phyloP scores from a whole-genome alignment of 1,140 invertebrate genomes.

The Ips typographus region DNA sequence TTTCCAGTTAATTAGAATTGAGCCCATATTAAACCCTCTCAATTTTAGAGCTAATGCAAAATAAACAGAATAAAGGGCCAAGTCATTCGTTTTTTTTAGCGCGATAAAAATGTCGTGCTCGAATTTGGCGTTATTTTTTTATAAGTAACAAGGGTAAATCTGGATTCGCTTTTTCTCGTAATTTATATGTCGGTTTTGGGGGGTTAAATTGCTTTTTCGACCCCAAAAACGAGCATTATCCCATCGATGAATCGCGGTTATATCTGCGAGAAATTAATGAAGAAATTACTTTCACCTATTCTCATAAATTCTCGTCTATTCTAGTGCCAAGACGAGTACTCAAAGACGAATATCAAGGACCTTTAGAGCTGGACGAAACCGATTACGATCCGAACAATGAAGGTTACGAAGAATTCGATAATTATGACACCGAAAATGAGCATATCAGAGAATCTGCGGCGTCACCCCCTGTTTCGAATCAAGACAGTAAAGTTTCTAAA shows the following conservation, averaged over 20 bases:
- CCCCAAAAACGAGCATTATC: neutral
- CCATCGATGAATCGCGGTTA: neutral
- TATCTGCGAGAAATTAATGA: neutral
- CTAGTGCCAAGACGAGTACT: slow-evolving; percentile 81
- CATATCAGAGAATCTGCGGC: slow-evolving; percentile 49
- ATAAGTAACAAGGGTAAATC: slow-evolving; percentile 3
- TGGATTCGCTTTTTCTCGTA: neutral
- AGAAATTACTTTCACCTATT: neutral
- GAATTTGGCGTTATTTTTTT: neutral
- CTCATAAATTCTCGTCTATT: slow-evolving; percentile 3
- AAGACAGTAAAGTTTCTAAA: slow-evolving; percentile 27
- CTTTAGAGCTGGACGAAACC: slow-evolving; percentile 70
- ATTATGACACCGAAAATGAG: slow-evolving; percentile 55
- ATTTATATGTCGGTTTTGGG: neutral
- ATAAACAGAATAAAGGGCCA: neutral
- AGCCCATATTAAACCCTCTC: slow-evolving; percentile 4
- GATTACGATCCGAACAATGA: slow-evolving; percentile 50
- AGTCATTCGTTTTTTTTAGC: neutral
- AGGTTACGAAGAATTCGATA: slow-evolving; percentile 53
- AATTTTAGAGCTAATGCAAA: slow-evolving; percentile 1
- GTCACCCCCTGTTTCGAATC: slow-evolving; percentile 44
- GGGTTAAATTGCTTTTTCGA: slow-evolving; percentile 1
- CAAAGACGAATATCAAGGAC: slow-evolving; percentile 73
- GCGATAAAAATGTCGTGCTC: neutral
- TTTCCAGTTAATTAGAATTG: too few relatives aligned